phyloP scores from a whole-genome alignment of 2,797 vertebrate species.

The Gymnothorax reevesii region DNA sequence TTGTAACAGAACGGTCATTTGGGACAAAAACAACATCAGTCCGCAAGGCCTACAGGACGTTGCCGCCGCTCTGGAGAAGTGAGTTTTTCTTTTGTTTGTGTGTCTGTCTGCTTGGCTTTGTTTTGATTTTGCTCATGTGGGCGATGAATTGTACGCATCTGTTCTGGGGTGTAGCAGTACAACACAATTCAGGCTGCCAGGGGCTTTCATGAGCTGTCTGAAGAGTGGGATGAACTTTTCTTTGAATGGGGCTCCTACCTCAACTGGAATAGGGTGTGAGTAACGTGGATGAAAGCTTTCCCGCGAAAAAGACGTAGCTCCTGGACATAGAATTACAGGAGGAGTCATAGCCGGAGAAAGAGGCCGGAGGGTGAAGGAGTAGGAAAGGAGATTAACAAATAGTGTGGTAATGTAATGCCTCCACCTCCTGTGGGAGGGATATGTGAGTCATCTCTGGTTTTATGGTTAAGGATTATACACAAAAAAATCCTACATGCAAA shows the following conservation, averaged over 20 bases:
- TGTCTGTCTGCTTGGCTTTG: not conserved
- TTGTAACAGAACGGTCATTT: conserved; percentile 80
- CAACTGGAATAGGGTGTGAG: not conserved
- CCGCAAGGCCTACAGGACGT: conserved; percentile 86
- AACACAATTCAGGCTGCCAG: not conserved
- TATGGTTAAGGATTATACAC: not conserved
- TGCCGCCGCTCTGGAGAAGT: conserved; percentile 86
- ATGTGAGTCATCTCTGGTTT: not conserved
- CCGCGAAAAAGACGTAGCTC: conserved; percentile 5
- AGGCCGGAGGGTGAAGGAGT: not conserved
- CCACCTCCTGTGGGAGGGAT: not conserved
- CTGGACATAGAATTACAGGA: conserved; percentile 21
- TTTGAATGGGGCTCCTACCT: not conserved
- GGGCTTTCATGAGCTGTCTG: not conserved
- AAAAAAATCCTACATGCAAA: too few species aligned
- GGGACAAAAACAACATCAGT: conserved; percentile 85
- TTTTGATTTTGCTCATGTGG: not conserved
- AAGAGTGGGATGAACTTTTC: conserved; percentile 10
- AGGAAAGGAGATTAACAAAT: not conserved
- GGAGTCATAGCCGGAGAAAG: not conserved
- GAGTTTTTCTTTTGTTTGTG: conserved; percentile 54
- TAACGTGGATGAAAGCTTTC: not conserved
- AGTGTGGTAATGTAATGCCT: conserved; percentile 3
- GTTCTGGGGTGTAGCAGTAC: not conserved
- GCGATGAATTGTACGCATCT: not conserved